Evolutionary conservation across 1,140 invertebrate genomes (phyloP).

Genomic region (Neomicropteryx cornuta): DNA sequence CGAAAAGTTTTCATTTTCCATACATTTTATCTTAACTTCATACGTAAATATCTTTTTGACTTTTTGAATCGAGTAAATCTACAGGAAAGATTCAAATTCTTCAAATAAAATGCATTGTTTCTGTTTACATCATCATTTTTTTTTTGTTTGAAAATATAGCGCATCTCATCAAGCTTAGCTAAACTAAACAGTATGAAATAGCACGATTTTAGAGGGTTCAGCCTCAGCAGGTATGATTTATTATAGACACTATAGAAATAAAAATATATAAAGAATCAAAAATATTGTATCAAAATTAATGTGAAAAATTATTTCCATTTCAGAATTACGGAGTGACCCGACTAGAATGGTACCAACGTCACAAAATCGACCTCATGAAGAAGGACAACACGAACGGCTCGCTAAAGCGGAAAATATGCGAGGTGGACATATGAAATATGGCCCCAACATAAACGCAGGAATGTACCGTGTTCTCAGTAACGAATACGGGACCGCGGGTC

Average conservation of each 20-base stretch:
- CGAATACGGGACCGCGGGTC: neutral
- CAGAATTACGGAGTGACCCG: slow-evolving; percentile 46
- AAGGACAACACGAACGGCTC: slow-evolving; percentile 28
- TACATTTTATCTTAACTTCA: no score
- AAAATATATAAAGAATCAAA: neutral
- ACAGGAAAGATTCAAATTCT: no score
- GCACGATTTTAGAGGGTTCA: neutral
- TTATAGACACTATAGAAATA: neutral
- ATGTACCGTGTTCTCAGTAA: neutral
- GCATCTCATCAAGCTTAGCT: slow-evolving; percentile 2
- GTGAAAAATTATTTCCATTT: slow-evolving; percentile 12
- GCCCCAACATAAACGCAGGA: neutral
- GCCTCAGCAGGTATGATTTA: neutral
- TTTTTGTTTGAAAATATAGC: slow-evolving; percentile 4
- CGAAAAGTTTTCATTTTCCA: no score
- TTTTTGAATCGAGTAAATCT: no score
- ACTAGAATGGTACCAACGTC: slow-evolving; percentile 41
- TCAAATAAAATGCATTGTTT: no score
- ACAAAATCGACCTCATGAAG: slow-evolving; percentile 46
- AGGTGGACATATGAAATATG: slow-evolving; percentile 36
- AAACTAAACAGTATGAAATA: slow-evolving; percentile 3
- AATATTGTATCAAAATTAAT: slow-evolving; percentile 1
- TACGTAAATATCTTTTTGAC: no score
- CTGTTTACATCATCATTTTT: neutral
- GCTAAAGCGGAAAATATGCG: slow-evolving; percentile 39